Evolutionary conservation across 2,113 vertebrate genomes (phyloP).

Genomic region (Cnemophilus loriae): DNA sequence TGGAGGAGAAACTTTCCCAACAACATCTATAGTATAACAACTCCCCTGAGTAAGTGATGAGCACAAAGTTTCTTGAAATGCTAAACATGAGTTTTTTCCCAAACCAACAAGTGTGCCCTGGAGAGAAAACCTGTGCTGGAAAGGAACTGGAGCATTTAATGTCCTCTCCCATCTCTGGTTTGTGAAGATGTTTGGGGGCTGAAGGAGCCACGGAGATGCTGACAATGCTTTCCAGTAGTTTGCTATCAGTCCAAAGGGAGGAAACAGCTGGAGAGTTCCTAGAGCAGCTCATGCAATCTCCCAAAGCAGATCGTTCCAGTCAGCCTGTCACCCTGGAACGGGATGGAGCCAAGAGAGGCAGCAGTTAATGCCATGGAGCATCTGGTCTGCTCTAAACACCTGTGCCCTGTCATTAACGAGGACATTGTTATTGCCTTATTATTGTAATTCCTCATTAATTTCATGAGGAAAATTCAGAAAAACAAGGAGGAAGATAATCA

Average conservation of each 20-base stretch:
- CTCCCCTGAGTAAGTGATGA: background rate
- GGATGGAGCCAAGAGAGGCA: background rate
- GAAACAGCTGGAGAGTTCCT: background rate
- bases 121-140: background rate
- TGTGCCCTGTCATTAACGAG: background rate
- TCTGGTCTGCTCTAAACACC: background rate
- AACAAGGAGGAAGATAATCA: background rate
- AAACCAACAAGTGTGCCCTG: background rate
- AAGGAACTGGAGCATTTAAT: background rate
- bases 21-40: background rate
- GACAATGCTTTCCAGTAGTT: background rate
- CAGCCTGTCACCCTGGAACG: background rate
- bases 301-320: background rate
- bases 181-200: background rate
- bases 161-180: background rate
- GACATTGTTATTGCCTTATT: background rate
- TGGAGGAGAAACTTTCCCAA: background rate
- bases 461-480: background rate
- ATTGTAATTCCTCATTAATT: background rate
- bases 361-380: too few relatives aligned
- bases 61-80: background rate
- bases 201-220: background rate
- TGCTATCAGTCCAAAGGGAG: background rate
- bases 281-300: background rate
- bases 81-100: background rate